phyloP scores from a whole-genome alignment of 2,113 vertebrate species.

The Empidonax alnorum region DNA sequence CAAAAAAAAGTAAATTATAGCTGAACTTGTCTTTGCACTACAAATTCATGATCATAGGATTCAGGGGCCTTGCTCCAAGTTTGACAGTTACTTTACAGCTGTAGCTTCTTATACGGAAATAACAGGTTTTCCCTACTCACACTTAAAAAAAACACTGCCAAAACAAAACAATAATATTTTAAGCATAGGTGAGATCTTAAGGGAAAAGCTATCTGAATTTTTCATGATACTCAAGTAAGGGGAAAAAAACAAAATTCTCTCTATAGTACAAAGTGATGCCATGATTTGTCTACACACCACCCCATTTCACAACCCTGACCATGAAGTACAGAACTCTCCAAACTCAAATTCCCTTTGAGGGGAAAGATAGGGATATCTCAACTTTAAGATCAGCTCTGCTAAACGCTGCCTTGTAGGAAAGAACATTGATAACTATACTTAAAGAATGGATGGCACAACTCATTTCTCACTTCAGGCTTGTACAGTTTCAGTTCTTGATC shows the following conservation, averaged over 20 bases:
- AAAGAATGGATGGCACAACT: background rate
- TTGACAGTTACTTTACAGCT: background rate
- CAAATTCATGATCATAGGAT: background rate
- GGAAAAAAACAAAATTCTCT: background rate
- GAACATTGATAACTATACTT: background rate
- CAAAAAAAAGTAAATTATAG: background rate
- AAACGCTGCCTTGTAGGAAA: background rate
- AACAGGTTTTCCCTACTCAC: background rate
- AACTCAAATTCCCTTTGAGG: background rate
- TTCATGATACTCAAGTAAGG: background rate
- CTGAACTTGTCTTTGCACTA: background rate
- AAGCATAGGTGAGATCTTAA: background rate
- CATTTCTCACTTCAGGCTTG: background rate
- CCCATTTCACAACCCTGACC: background rate
- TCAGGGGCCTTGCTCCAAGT: background rate
- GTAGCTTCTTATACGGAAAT: background rate
- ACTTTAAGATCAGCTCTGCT: background rate
- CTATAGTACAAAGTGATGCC: background rate
- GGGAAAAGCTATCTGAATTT: background rate
- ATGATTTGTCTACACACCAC: rapidly evolving
- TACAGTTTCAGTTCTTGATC: background rate
- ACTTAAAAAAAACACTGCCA: background rate
- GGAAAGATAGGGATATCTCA: background rate
- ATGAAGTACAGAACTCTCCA: background rate
- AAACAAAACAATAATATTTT: background rate